Base-by-base conservation (phyloP, 2,888 invertebrate species). In the Oscheius sp. region DNA sequence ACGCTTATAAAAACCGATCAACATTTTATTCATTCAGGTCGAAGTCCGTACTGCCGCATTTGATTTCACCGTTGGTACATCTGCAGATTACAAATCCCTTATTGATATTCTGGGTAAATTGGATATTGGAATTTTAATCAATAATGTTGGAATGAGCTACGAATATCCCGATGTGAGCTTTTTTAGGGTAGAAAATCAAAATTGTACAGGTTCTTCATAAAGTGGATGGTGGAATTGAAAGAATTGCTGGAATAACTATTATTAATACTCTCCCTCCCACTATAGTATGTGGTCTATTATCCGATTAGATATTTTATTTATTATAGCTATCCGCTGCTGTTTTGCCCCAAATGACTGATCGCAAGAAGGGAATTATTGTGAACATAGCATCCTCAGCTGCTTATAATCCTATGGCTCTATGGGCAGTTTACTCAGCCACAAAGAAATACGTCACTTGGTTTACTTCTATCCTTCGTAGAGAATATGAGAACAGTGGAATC, bases 61-160 rank as follows among this genome's bases (percentile, higher is more conserved):
- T 73, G 80, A 84, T 55, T 89, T 88, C 77, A 80, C 85, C 25
- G 78, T 79, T 49, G 72, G 73, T 5, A 53, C 49, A 49, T 74
- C 83, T 7, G 76, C 76, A 7, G 81, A 77, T 59, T 87, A 87
- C 77, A 79, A 84, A 61, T 58, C 77, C 12, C 76, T 88, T 23
- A 58, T 86, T 55, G 76, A 72, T n/a, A 78, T 77, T 12, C 69
- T 89, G 63, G 75, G 83, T 45, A 74, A 84, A 56, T 56, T 85
- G 27, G 86, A 88, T 25, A 78, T 88, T 25, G 81, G 82, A 70
- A 71, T 83, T 66, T 76, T 88, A 88, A 93, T 97, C 46, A 97
- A 97, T 90, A 96, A 96, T 90, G 95, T 96, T 1, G 96, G 96
- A 25, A 92, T 94, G 85, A 93, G 94, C 49, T 94, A 95, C 89